Percentiles rank a stretch among this genome's conserved stretches.
phyloP scores from a whole-genome alignment of 2,888 invertebrate species.

The Eupithecia vulgata region DNA sequence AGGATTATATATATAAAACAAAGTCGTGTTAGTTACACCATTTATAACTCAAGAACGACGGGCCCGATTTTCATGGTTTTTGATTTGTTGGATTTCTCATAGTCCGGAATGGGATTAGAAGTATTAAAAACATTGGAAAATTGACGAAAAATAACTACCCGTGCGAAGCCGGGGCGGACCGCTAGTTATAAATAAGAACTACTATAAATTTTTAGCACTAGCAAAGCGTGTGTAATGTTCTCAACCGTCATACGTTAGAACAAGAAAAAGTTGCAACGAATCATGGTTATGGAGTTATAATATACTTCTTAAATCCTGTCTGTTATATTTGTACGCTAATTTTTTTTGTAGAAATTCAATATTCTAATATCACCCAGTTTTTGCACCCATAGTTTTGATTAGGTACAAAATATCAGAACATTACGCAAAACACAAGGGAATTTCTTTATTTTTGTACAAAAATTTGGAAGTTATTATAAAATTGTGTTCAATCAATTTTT shows the following conservation, averaged over 20 bases:
- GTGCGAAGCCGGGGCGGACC: too few relatives aligned
- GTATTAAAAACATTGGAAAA: too few relatives aligned
- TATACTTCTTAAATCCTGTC: background rate
- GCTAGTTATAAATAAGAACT: background rate
- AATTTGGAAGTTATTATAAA: background rate
- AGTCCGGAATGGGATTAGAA: too few relatives aligned
- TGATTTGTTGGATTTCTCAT: too few relatives aligned
- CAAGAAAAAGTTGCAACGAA: background rate
- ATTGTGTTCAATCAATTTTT: background rate
- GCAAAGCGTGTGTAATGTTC: background rate
- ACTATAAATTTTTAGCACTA: background rate
- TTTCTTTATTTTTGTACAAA: background rate
- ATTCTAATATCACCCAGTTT: background rate
- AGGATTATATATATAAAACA: too few relatives aligned
- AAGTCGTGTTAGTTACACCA: too few relatives aligned
- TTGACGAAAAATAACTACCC: too few relatives aligned
- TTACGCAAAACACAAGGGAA: background rate
- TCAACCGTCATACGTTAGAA: background rate
- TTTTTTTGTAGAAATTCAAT: background rate
- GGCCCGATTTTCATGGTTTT: too few relatives aligned
- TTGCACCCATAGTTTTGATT: background rate
- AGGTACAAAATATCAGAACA: background rate
- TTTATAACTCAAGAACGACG: too few relatives aligned
- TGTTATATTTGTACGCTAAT: background rate
- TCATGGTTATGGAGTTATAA: background rate